Percentiles rank a stretch among this genome's conserved stretches.
Conservation (phyloP, 2,113 vertebrate species). For the Sander vitreus region DNA sequence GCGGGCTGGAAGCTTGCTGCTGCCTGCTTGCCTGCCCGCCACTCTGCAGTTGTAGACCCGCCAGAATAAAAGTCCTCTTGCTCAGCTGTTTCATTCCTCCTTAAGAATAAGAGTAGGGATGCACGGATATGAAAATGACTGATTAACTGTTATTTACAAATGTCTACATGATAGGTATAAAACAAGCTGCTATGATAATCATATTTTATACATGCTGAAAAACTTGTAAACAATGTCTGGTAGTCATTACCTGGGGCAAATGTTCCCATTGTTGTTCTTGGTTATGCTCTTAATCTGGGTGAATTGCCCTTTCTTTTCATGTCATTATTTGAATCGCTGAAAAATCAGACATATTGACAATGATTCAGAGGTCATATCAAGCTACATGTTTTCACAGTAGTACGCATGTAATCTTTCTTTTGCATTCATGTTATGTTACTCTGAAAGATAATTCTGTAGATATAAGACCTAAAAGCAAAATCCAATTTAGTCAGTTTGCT, state of each 20-base stretch:
- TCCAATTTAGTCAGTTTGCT: not conserved
- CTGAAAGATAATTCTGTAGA: not conserved
- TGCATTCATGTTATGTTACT: not conserved
- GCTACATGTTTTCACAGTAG: not conserved
- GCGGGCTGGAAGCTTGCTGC: constrained; percentile 86
- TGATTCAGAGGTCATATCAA: not conserved
- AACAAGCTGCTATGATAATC: too few species aligned
- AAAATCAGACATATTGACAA: not conserved
- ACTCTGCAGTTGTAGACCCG: constrained; percentile 65
- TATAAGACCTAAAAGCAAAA: not conserved
- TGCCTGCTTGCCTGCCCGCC: constrained; percentile 71
- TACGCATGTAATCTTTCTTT: not conserved
- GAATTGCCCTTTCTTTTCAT: not conserved
- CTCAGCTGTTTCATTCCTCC: constrained; percentile 61
- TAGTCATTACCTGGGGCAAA: not conserved
- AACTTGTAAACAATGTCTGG: not conserved
- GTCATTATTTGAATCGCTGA: not conserved
- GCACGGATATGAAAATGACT: too few species aligned
- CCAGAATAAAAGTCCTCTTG: constrained; percentile 68
- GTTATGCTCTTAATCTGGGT: not conserved
- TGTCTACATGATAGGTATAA: too few species aligned
- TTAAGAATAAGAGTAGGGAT: constrained; percentile 27
- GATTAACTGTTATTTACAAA: too few species aligned
- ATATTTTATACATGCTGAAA: too few species aligned
- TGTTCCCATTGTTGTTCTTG: not conserved